A percentile compares a stretch with the other conserved stretches of the same genome.
Conservation (phyloP, 2,113 vertebrate species). For the Marmota monax region DNA sequence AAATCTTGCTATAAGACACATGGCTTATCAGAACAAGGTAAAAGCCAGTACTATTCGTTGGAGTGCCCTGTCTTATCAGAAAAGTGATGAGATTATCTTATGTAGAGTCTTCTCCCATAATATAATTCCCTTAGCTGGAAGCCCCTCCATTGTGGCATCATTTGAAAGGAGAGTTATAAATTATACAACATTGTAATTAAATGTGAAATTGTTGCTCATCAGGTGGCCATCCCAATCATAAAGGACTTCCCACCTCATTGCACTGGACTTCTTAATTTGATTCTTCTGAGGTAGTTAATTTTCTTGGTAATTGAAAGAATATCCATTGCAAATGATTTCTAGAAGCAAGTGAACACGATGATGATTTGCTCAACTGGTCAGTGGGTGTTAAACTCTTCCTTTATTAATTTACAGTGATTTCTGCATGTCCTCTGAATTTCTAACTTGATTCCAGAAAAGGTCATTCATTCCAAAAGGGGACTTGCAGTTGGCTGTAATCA, state of each 20-base stretch:
- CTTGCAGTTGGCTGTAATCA: conserved; percentile 59
- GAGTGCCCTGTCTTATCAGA: background rate
- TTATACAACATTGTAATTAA: conserved; percentile 84
- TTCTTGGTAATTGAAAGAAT: conserved; percentile 74
- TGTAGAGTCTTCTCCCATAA: background rate
- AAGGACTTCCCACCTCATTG: conserved; percentile 84
- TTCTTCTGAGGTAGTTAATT: conserved; percentile 76
- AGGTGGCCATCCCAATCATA: conserved; percentile 79
- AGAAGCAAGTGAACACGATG: conserved; percentile 69
- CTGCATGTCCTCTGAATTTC: conserved; percentile 57
- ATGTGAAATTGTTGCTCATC: conserved; percentile 76
- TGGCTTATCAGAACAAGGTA: background rate
- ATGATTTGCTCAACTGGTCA: conserved; percentile 62
- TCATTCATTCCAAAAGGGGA: background rate
- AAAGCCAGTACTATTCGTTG: background rate
- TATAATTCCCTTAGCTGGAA: background rate
- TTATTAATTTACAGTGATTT: conserved; percentile 73
- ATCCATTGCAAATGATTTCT: conserved; percentile 73
- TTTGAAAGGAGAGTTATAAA: conserved; percentile 79
- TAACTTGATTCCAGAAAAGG: conserved; percentile 66
- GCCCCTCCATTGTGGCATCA: background rate
- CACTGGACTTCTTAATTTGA: conserved; percentile 81
- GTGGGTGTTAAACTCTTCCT: conserved; percentile 44
- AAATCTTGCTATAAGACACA: background rate
- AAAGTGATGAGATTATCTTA: background rate